Base-by-base conservation (phyloP, 1,140 invertebrate genomes). In the Fopius arisanus region DNA sequence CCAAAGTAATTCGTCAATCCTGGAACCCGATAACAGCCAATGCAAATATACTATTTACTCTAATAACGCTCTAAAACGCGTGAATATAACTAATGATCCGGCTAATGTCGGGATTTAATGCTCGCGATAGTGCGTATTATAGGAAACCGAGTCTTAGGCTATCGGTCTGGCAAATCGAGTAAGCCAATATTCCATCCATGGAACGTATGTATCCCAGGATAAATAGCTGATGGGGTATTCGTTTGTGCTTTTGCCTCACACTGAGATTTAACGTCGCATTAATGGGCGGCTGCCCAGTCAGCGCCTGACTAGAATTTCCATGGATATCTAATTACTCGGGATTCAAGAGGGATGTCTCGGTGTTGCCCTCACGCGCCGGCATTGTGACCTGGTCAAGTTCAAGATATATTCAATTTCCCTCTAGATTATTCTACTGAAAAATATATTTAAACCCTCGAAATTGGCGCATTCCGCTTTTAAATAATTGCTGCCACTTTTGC, bases 271-370 rank as follows among this genome's bases (percentile, higher is more conserved):
- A 48, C 37, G 63, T 62, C 67, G 41, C 63, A 62, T 14, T 62
- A 62, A 37, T 54, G 40, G 43, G 77, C 59, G 69, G 74, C 75
- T 51, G 77, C 72, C 77, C 67, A 79, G 78, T 76, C 78, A 74
- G 26, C 72, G 78, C 66, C 78, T 80, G 77, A 83, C 71, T 70
- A 12, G 78, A 80, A 80, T 85, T 86, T 84, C 84, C 83, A 85
- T 82, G 83, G 79, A 80, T 86, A 86, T 86, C 83, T 86, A 85
- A 84, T 86, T 86, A 85, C 84, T 81, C 62, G 31, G 78, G 73
- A 70, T 80, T 75, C 79, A 63, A 37, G 33, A 10, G 7, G 33
- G 12, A 12, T 37, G 33, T 37, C 9, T 7, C 7, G 33, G 12
- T 37, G 7, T 10, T 37, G 33, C 3, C 1, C 33, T 37, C 2